These are phyloP conservation scores for Odontomachus brunneus DNA, from an alignment of 1,140 invertebrate species.

Conservation along the genomic window DNA sequence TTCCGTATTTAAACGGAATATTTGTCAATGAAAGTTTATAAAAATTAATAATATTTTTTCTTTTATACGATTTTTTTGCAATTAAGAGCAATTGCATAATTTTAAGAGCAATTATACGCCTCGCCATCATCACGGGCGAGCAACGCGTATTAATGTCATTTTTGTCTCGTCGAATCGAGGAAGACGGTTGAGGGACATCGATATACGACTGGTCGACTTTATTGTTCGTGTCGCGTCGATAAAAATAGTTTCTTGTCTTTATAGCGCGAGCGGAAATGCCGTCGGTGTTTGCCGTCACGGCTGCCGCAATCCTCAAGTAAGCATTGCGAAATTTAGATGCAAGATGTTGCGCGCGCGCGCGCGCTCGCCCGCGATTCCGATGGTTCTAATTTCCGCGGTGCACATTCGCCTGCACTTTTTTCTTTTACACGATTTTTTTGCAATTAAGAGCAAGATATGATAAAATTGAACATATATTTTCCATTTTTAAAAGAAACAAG, in stretches of 20 bases:
- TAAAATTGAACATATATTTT: too few relatives aligned
- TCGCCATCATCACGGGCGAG: background rate
- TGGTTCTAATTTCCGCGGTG: constrained; percentile 56
- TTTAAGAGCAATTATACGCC: constrained; percentile 17
- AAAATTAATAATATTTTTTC: too few relatives aligned
- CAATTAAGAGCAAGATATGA: too few relatives aligned
- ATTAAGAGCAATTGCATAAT: constrained; percentile 43
- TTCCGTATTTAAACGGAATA: too few relatives aligned
- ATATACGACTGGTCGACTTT: too few relatives aligned
- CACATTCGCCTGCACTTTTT: constrained; percentile 26
- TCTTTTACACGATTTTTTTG: too few relatives aligned
- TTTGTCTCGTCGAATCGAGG: background rate
- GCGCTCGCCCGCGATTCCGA: background rate
- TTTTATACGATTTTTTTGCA: too few relatives aligned
- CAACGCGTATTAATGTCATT: background rate
- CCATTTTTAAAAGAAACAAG: too few relatives aligned
- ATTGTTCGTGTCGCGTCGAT: too few relatives aligned
- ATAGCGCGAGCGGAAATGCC: background rate
- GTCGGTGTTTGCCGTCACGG: background rate
- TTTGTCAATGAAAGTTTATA: too few relatives aligned
- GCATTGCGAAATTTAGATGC: constrained; percentile 22
- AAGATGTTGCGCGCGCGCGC: background rate
- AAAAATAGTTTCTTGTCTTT: background rate
- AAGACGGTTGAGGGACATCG: too few relatives aligned
- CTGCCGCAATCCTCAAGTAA: background rate